These are phyloP conservation scores for Drosophila trapezifrons DNA, from an alignment of 1,140 invertebrate genomes.

Conservation along the genomic window DNA sequence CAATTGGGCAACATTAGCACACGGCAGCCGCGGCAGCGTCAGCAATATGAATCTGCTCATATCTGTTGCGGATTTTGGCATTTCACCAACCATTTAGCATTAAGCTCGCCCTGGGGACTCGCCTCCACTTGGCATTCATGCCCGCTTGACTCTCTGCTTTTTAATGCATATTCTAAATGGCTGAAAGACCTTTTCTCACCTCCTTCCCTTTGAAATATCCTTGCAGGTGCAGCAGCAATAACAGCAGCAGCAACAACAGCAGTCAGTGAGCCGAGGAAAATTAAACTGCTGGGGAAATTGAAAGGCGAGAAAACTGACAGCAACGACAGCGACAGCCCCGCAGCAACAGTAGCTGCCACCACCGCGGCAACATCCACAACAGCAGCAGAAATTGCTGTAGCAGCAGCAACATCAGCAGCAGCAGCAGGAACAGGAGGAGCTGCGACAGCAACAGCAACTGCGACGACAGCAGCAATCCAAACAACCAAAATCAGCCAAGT, in stretches of 20 bases:
- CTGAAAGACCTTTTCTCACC: slow-evolving; percentile 10
- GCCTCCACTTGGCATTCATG: slow-evolving; percentile 61
- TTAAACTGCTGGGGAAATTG: slow-evolving; percentile 45
- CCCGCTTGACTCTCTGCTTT: slow-evolving; percentile 10
- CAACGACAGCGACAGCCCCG: slow-evolving; percentile 23
- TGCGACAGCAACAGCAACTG: slow-evolving; percentile 28
- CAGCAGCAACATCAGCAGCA: slow-evolving; percentile 17
- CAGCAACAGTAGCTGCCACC: slow-evolving; percentile 24
- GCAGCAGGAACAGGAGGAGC: slow-evolving; percentile 17
- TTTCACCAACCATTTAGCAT: slow-evolving; percentile 64
- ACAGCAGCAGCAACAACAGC: slow-evolving; percentile 42
- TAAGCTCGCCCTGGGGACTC: slow-evolving; percentile 53
- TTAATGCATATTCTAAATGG: slow-evolving; percentile 19
- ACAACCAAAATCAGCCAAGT: slow-evolving; percentile 70
- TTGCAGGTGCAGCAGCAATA: slow-evolving; percentile 65
- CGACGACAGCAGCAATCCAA: slow-evolving; percentile 37
- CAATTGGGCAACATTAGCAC: slow-evolving; percentile 62
- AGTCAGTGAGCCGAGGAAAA: slow-evolving; percentile 46
- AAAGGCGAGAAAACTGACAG: slow-evolving; percentile 54
- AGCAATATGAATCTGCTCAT: slow-evolving; percentile 55
- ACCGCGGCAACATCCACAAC: slow-evolving; percentile 32
- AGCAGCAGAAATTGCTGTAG: slow-evolving; percentile 4
- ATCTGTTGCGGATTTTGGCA: slow-evolving; percentile 56
- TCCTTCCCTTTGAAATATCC: background rate
- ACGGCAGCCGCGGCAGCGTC: slow-evolving; percentile 29